A percentile compares a stretch with the other conserved stretches of the same genome.
These are phyloP conservation scores for Megathymus violae DNA, from an alignment of 1,140 invertebrate species.

Conservation along the genomic window DNA sequence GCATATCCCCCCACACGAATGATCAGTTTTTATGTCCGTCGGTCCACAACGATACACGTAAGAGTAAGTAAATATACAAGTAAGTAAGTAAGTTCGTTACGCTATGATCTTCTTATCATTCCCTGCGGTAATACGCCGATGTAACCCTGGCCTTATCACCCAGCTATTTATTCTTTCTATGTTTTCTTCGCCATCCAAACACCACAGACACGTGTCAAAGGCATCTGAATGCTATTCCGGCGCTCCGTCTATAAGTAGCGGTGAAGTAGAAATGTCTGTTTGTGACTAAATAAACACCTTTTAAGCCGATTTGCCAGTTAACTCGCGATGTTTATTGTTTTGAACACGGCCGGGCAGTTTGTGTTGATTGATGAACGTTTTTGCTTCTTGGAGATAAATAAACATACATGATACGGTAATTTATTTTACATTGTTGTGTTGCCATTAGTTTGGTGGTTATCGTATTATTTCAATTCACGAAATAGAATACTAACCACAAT, in stretches of 20 bases:
- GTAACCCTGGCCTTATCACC: background rate
- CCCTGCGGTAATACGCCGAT: too few relatives aligned
- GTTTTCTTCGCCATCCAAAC: conserved; percentile 24
- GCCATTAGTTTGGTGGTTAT: too few relatives aligned
- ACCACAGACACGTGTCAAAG: conserved; percentile 61
- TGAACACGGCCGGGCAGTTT: background rate
- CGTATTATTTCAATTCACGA: too few relatives aligned
- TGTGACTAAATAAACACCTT: conserved; percentile 29
- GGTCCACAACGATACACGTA: too few relatives aligned
- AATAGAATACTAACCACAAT: too few relatives aligned
- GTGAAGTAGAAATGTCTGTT: conserved; percentile 21
- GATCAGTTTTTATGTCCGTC: too few relatives aligned
- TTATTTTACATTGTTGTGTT: too few relatives aligned
- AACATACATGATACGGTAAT: too few relatives aligned
- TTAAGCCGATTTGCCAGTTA: conserved; percentile 20
- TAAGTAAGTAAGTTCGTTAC: too few relatives aligned
- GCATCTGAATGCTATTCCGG: conserved; percentile 46
- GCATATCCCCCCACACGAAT: too few relatives aligned
- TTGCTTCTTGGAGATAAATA: background rate
- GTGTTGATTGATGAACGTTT: background rate
- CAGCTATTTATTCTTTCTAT: conserved; percentile 36
- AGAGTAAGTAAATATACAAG: too few relatives aligned
- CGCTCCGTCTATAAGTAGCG: conserved; percentile 21
- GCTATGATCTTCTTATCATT: too few relatives aligned
- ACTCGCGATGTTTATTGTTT: conserved; percentile 3